A percentile compares a stretch with the other conserved stretches of the same genome.
These are phyloP conservation scores for Forbesichthys papilliferus DNA, from an alignment of 2,113 vertebrate genomes.

Conservation along the genomic window DNA sequence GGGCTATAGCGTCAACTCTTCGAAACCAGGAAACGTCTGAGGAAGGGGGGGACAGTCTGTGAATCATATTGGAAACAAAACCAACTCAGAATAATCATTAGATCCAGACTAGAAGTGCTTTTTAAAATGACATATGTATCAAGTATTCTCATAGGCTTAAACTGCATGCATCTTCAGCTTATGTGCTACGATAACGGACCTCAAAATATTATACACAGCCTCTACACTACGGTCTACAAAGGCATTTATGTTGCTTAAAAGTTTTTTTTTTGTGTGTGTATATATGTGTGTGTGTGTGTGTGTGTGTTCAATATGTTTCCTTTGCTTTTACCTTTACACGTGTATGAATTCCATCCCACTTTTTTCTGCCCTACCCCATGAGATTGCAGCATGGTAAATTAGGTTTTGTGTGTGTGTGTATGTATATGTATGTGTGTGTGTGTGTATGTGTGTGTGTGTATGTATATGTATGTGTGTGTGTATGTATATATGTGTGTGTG, in stretches of 20 bases:
- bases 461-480: too few species aligned
- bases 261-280: too few species aligned
- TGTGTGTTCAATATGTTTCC: neutral
- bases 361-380: neutral
- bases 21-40: neutral
- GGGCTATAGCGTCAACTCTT: neutral
- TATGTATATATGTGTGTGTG: too few species aligned
- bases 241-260: neutral
- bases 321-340: neutral
- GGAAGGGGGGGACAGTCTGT: too few species aligned
- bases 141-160: neutral
- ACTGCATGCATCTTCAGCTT: neutral
- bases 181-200: neutral
- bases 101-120: neutral
- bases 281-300: too few species aligned
- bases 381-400: neutral
- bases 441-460: too few species aligned
- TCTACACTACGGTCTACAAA: constrained; percentile 1
- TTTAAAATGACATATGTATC: neutral
- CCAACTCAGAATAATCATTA: neutral
- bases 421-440: too few species aligned
- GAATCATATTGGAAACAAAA: neutral
- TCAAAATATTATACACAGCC: neutral
- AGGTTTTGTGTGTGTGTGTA: neutral
- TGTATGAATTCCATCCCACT: neutral